Percentiles rank a stretch among this genome's conserved stretches.
These are phyloP conservation scores for Danio kyathit DNA, from an alignment of 2,797 vertebrate species.

Conservation along the genomic window DNA sequence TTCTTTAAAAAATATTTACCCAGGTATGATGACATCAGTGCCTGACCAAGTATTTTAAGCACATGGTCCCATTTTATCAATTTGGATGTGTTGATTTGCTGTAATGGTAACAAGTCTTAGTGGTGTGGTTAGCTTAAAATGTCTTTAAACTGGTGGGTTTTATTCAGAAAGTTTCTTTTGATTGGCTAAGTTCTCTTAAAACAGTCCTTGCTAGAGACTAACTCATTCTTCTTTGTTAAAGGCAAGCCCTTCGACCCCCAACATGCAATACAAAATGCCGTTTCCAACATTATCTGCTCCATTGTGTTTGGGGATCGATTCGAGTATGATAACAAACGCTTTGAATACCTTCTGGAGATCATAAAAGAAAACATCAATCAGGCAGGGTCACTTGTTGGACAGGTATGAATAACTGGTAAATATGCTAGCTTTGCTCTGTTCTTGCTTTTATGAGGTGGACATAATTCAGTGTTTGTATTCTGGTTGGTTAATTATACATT, in stretches of 20 bases:
- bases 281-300: constrained; percentile 71
- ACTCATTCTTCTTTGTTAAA: constrained; percentile 21
- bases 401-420: constrained; percentile 43
- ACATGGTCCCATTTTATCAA: neutral
- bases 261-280: constrained; percentile 59
- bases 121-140: neutral
- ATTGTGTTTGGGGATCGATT: constrained; percentile 67
- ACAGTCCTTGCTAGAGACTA: neutral
- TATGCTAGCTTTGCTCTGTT: too few relatives aligned
- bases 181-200: neutral
- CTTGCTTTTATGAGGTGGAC: too few relatives aligned
- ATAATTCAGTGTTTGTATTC: too few relatives aligned
- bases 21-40: neutral
- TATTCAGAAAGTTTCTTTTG: neutral
- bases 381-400: constrained; percentile 19
- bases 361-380: constrained; percentile 27
- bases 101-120: neutral
- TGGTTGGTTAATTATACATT: too few relatives aligned
- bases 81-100: too few relatives aligned
- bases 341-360: constrained; percentile 53
- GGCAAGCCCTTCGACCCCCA: constrained; percentile 63
- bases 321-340: constrained; percentile 54
- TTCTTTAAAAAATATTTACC: neutral
- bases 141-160: neutral
- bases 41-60: neutral